Conservation (phyloP, 2,113 vertebrate species). For the Miniopterus natalensis region DNA sequence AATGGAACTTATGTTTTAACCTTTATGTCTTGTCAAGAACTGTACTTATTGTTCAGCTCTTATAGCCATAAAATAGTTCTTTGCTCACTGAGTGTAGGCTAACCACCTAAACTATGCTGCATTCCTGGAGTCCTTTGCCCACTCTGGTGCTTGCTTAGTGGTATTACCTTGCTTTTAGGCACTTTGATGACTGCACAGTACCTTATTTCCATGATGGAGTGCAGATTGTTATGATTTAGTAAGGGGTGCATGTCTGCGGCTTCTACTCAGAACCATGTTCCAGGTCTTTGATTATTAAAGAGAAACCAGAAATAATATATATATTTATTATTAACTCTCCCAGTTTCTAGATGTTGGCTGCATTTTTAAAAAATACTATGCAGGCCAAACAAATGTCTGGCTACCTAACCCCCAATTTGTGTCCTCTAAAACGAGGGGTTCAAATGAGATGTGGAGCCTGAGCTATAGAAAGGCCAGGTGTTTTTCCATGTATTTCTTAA, state of each 20-base stretch:
- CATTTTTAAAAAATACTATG: background rate
- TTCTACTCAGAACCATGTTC: constrained; percentile 12
- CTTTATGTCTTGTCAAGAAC: constrained; percentile 20
- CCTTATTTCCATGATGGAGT: background rate
- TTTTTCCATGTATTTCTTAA: background rate
- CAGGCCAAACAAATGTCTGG: background rate
- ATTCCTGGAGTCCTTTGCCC: constrained; percentile 1
- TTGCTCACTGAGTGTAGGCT: background rate
- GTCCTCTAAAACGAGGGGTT: background rate
- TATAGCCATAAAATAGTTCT: background rate
- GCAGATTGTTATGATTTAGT: background rate
- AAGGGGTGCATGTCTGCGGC: background rate
- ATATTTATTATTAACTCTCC: background rate
- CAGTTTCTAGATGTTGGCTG: constrained; percentile 14
- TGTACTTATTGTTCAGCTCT: constrained; percentile 16
- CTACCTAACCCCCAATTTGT: background rate
- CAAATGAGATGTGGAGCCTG: background rate
- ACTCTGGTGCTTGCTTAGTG: background rate
- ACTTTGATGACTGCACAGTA: background rate
- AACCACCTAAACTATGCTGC: background rate
- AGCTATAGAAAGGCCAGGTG: background rate
- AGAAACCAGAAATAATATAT: background rate
- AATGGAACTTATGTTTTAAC: background rate
- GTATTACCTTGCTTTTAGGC: constrained; percentile 40
- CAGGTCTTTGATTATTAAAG: constrained; percentile 34